Conservation (phyloP, 2,113 vertebrate species). For the Sturnira hondurensis region DNA sequence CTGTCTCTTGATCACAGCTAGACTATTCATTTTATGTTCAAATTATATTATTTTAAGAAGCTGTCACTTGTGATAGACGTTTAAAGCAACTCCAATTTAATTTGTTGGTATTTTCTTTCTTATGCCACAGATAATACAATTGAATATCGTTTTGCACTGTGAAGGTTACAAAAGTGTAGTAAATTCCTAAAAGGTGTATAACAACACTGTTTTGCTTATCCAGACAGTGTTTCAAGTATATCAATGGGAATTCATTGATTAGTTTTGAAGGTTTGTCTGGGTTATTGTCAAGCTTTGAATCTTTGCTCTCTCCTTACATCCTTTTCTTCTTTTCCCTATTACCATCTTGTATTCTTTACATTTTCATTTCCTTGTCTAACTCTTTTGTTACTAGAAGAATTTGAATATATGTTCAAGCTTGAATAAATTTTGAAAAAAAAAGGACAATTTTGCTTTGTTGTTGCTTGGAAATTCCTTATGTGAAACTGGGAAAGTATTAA, state of each 20-base stretch:
- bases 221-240: background rate
- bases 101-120: conserved; percentile 41
- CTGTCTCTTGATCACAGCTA: background rate
- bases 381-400: background rate
- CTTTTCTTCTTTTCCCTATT: background rate
- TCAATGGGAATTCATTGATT: background rate
- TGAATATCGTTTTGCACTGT: background rate
- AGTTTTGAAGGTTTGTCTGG: background rate
- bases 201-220: background rate
- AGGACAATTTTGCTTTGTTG: background rate
- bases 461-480: background rate
- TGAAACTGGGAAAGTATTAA: background rate
- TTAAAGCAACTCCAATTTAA: background rate
- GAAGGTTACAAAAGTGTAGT: background rate
- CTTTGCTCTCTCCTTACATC: background rate
- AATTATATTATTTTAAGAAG: conserved; percentile 26
- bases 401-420: background rate
- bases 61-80: background rate
- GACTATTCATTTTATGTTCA: conserved; percentile 46
- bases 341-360: background rate
- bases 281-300: background rate
- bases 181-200: background rate
- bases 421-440: background rate
- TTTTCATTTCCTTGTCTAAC: background rate
- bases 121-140: background rate